Evolutionary conservation across 2,888 invertebrate species (phyloP).

Genomic region (Zelleria hepariella): DNA sequence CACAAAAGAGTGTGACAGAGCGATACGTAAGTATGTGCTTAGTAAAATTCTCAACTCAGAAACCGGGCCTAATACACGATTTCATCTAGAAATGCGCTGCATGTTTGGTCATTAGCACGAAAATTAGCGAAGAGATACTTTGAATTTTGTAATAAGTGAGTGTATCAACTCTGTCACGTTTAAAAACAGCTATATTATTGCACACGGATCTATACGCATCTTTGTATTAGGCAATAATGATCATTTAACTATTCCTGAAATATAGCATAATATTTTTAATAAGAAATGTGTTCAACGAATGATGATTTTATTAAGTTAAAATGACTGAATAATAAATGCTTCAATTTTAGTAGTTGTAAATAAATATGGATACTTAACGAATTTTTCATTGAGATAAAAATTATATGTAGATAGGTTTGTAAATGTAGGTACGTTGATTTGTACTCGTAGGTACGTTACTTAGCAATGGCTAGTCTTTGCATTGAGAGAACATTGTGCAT

Average conservation of each 20-base stretch:
- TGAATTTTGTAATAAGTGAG: not conserved
- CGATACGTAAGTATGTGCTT: too few relatives aligned
- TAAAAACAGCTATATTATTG: too few relatives aligned
- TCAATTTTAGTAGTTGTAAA: conserved; percentile 26
- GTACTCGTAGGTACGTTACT: conserved; percentile 27
- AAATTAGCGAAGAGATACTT: not conserved
- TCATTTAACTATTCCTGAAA: not conserved
- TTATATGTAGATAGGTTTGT: conserved; percentile 22
- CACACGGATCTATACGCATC: not conserved
- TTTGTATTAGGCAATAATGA: not conserved
- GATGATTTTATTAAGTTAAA: conserved; percentile 24
- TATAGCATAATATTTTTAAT: conserved; percentile 29
- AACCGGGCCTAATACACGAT: too few relatives aligned
- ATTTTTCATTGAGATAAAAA: conserved; percentile 30
- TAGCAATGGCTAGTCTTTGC: conserved; percentile 67
- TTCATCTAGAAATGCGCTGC: too few relatives aligned
- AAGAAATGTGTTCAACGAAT: conserved; percentile 54
- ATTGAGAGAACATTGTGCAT: conserved; percentile 49
- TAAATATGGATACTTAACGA: conserved; percentile 46
- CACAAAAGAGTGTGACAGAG: too few relatives aligned
- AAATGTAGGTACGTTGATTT: conserved; percentile 16
- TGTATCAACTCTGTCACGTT: too few relatives aligned
- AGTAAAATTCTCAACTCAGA: too few relatives aligned
- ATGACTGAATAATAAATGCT: conserved; percentile 46
- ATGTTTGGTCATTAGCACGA: not conserved